Base-by-base conservation (phyloP, 2,888 invertebrate species). In the Allophyes oxyacanthae region DNA sequence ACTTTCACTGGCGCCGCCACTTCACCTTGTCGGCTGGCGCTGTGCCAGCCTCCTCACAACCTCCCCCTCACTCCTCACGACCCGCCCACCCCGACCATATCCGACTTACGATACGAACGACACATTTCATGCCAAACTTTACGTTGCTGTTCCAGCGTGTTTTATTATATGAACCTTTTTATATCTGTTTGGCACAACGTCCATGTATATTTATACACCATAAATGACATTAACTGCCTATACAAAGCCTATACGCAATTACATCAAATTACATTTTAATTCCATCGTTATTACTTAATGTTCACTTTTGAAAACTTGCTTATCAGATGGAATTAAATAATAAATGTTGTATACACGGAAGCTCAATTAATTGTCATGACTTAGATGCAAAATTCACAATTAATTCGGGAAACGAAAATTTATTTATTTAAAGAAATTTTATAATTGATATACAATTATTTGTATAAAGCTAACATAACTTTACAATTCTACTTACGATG, bases 1-100 rank as follows among this genome's bases (percentile, higher is more conserved):
- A 89, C 91, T 91, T 90, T 92, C 91, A 87, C 89, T 90, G 90
- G 86, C 91, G 89, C 87, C 89, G 79, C 79, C 82, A 88, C 90
- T 91, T 91, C 88, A 91, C 90, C 91, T 90, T 89, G 90, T 83
- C 89, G 84, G 63, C 86, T 91, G 92, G 91, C 91, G 53, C 57
- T 45, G 60, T 78, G 91, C 92, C 92, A 91, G 81, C 79, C 68
- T 74, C 83, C 77, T 63, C 55, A 64, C 70, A 20, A 20, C 37
- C 50, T 55, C 34, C 61, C 9, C 26, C 45, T 61, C 48, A 37
- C 54, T 58, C 53, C 52, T 40, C 37, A 41, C 42, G 32, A 62
- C 11, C 61, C 62, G 55, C 67, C 52, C 58, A 14, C 50, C 60
- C 40, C 37, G 50, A 15, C 46, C 54, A 55, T 28, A 46, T 60